Base-by-base conservation (phyloP, 2,797 vertebrate genomes). In the Oreonectes daqikongensis region DNA sequence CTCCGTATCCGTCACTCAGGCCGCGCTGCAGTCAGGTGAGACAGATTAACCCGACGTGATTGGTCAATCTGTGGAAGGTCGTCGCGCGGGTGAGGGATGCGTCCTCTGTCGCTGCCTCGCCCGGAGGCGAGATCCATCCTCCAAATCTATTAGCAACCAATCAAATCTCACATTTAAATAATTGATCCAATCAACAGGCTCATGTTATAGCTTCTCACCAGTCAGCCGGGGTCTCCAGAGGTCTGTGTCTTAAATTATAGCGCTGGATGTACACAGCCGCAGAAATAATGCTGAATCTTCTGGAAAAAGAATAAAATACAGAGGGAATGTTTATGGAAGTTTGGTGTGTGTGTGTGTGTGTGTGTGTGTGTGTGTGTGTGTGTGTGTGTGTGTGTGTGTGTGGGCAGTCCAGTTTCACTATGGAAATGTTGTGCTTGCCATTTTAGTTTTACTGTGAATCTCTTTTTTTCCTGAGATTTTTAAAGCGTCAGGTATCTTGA, bases 21-120 rank as follows among this genome's bases (percentile, higher is more conserved):
- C 68, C 57, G 35, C 52, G 22, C 24, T 40, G 59, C 75, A 83
- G 35, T 82, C 81, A 81, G 85, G 85, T 86, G 63, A 80, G 79
- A 72, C 26, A 2, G 22, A 40, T n/a, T 69, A 11, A 32, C 9
- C 2, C 3, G 26, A 10, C 46, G 28, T 40, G 48, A 75, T 65
- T 78, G 65, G 75, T 59, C 53, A 5, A 4, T n/a, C 22, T 32
- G 12, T 63, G 55, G 15, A 20, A 55, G 55, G 46, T 9, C 12
- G 40, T 30, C 26, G 15, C 32, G 69, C 11, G 0, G 5, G 22
- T 42, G 32, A 72, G 42, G 6, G 12, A 57, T 74, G 72, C 35
- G 11, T 53, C 35, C 50, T 48, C 44, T 26, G 30, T 57, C 24
- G 17, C 35, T 35, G 35, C 12, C 42, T 69, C 14, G 26, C 38